Conservation (phyloP, 92 coral and sea anemone species). For the Ricordea florida region DNA sequence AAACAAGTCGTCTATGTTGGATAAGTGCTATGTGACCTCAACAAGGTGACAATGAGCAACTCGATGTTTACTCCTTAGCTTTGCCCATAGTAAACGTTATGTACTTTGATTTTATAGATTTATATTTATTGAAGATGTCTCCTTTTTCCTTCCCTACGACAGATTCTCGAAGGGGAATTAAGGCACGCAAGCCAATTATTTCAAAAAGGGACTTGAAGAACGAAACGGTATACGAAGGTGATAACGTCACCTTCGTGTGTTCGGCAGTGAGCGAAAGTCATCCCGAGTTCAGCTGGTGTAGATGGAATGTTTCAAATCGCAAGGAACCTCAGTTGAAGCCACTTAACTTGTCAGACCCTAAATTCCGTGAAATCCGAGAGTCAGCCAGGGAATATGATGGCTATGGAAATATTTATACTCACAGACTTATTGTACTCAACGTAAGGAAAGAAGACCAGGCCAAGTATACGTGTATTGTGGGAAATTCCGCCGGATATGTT, state of each 20-base stretch:
- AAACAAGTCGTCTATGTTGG: no score
- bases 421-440: constrained; percentile 65
- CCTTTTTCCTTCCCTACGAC: no score
- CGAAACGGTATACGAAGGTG: constrained; percentile 63
- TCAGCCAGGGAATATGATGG: constrained; percentile 3
- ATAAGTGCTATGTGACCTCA: no score
- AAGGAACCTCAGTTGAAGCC: constrained; percentile 7
- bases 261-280: constrained; percentile 42
- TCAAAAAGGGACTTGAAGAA: constrained; percentile 43
- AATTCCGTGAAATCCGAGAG: constrained; percentile 48
- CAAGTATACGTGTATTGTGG: constrained; percentile 83
- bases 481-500: constrained; percentile 54
- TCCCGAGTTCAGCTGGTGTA: constrained; percentile 69
- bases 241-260: constrained; percentile 68
- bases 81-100: no score
- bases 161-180: no score
- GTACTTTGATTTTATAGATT: no score
- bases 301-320: constrained; percentile 45
- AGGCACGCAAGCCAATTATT: constrained; percentile 37
- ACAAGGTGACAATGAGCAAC: no score
- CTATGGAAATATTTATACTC: constrained; percentile 30
- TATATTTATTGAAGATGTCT: no score
- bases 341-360: constrained; percentile 30
- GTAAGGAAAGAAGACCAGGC: constrained; percentile 72
- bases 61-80: no score